Evolutionary conservation across 1,140 invertebrate species (phyloP).

Genomic region (Melipona quadrifasciata): DNA sequence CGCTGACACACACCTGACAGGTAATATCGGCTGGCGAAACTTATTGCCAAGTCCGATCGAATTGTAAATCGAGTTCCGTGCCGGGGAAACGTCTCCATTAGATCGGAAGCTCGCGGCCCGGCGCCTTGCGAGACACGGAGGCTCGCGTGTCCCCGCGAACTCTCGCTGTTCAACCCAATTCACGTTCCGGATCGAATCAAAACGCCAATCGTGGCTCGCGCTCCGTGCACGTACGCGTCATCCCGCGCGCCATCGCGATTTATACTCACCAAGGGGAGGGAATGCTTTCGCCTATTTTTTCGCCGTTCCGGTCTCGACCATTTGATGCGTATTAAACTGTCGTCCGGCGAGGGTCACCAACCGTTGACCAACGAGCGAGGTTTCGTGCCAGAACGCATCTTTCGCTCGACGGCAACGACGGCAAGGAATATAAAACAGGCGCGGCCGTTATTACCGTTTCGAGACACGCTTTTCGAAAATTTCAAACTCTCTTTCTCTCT

Average conservation of each 20-base stretch:
- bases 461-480: slow-evolving; percentile 13
- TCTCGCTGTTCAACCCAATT: slow-evolving; percentile 27
- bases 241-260: slow-evolving; percentile 9
- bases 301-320: neutral
- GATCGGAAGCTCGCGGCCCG: slow-evolving; percentile 18
- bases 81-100: slow-evolving; percentile 63
- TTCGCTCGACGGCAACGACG: neutral
- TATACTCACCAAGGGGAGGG: slow-evolving; percentile 12
- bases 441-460: slow-evolving; percentile 14
- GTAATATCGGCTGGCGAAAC: slow-evolving; percentile 65
- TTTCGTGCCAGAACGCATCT: neutral
- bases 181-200: slow-evolving; percentile 43
- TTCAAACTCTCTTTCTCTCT: neutral
- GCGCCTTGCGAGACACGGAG: slow-evolving; percentile 5
- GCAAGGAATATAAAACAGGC: slow-evolving; percentile 19
- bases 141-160: slow-evolving; percentile 1
- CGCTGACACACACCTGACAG: slow-evolving; percentile 65
- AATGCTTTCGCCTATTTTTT: slow-evolving; percentile 20
- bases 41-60: slow-evolving; percentile 64
- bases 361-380: slow-evolving; percentile 37
- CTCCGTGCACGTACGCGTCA: slow-evolving; percentile 30
- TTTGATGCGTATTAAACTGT: slow-evolving; percentile 51
- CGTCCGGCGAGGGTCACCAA: slow-evolving; percentile 16
- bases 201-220: slow-evolving; percentile 36
- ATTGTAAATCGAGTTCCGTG: slow-evolving; percentile 67